These are phyloP conservation scores for Mylabris phalerata DNA, from an alignment of 1,140 invertebrate species.

Conservation along the genomic window DNA sequence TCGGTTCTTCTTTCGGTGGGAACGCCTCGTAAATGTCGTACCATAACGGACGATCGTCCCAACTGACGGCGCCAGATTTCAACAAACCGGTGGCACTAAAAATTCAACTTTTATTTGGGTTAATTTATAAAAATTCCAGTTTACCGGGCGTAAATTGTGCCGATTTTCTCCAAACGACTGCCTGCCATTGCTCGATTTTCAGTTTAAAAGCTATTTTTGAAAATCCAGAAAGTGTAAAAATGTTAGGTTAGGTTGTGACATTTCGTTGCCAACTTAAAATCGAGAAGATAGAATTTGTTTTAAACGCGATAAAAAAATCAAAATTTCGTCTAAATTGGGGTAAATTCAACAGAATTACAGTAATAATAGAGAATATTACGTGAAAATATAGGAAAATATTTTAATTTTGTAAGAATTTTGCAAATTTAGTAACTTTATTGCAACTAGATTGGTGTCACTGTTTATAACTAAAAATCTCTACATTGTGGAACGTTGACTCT, in stretches of 20 bases:
- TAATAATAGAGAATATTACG: no score
- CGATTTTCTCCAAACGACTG: conserved; percentile 64
- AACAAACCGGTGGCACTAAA: conserved; percentile 68
- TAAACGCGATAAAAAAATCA: background rate
- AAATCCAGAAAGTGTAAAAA: background rate
- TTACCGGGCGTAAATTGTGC: conserved; percentile 64
- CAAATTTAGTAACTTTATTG: no score
- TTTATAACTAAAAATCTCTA: no score
- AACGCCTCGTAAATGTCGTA: conserved; percentile 80
- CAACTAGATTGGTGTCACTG: no score
- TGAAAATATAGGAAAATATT: no score
- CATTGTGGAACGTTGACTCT: no score
- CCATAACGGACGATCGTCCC: conserved; percentile 81
- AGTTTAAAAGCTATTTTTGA: background rate
- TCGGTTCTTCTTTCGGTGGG: conserved; percentile 74
- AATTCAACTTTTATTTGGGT: background rate
- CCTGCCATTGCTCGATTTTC: conserved; percentile 47
- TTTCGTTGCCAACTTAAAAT: background rate
- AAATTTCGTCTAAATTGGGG: no score
- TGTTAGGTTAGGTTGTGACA: background rate
- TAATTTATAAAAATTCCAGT: background rate
- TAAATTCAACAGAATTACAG: no score
- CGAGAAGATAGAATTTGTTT: background rate
- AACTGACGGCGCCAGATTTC: conserved; percentile 62
- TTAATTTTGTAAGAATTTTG: no score